Base-by-base conservation (phyloP, 2,113 vertebrate genomes). In the Thymallus thymallus region DNA sequence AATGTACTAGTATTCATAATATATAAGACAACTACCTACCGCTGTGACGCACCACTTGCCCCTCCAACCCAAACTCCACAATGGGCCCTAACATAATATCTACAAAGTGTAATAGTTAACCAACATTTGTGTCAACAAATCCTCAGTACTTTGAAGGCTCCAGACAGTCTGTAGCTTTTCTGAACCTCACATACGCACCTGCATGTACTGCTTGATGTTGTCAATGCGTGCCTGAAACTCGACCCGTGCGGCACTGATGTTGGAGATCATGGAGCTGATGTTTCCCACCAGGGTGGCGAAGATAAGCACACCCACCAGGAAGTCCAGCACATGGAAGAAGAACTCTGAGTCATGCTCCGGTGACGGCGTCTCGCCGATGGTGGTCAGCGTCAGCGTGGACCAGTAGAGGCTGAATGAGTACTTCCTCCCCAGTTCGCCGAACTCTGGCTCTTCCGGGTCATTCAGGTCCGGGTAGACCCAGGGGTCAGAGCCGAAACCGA, bases 231-330 rank as follows among this genome's bases (percentile, higher is more conserved):
- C 70, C 84, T 99, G 98, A 86, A 98, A 99, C 82, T 98, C 95
- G 1, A 97, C 95, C 87, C 96, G 93, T 60, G 96, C 97, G 1
- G 97, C 97, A 66, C 98, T 99, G 97, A 99, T 99, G 79, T 99
- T 99, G 81, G 96, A 98, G 84, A 99, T 99, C 98, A 99, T 99
- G 60, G 98, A 98, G 67, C 96, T 97, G 4, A 99, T 96, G 0
- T 99, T 99, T 90, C 97, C 98, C 20, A 99, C 98, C 22, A 99
- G 98, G 74, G 98, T 99, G 81, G 98, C 98, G 2, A 99, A 99
- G 88, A 99, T 96, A 84, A 99, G 82, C 55, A 99, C 97, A 56
- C 98, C 98, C 18, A 99, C 96, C 79, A 99, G 88, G 82, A 99
- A 99, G 84, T 99, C 97, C 14, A 90, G 23, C 0, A 98, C 96